Evolutionary conservation across 1,140 invertebrate genomes (phyloP).

Genomic region (Microplitis mediator): DNA sequence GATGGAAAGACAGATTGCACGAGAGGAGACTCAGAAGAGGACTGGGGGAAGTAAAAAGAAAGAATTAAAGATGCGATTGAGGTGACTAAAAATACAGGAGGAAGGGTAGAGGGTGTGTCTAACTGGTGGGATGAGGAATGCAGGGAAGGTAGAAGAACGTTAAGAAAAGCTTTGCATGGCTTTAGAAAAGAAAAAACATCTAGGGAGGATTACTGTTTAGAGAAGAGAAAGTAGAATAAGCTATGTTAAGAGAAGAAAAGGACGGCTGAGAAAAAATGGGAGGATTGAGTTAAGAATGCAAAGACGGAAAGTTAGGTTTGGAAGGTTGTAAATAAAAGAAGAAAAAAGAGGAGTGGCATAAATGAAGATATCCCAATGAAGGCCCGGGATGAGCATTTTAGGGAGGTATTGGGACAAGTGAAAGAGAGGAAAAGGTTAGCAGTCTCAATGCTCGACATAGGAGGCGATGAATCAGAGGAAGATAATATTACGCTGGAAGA

Average conservation of each 20-base stretch:
- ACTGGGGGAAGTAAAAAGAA: not conserved
- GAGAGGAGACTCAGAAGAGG: not conserved
- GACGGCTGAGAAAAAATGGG: no score
- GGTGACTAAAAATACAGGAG: not conserved
- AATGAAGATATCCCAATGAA: no score
- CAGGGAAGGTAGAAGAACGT: not conserved
- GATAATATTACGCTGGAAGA: not conserved
- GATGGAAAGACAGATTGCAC: no score
- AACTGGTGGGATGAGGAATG: conserved; percentile 15
- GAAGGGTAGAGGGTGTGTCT: not conserved
- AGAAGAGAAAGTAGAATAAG: not conserved
- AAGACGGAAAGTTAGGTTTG: no score
- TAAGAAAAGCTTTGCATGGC: not conserved
- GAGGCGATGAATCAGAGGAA: not conserved
- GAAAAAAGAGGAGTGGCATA: not conserved
- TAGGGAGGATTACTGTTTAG: not conserved
- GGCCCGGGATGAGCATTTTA: not conserved
- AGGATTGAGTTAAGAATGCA: no score
- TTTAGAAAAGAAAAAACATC: not conserved
- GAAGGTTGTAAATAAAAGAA: not conserved
- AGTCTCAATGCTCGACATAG: not conserved
- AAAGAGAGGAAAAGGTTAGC: not conserved
- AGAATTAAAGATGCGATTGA: not conserved
- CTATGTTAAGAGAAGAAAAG: no score
- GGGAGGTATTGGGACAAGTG: not conserved